Evolutionary conservation across 1,140 invertebrate genomes (phyloP).

Genomic region (Zaprionus ghesquierei): DNA sequence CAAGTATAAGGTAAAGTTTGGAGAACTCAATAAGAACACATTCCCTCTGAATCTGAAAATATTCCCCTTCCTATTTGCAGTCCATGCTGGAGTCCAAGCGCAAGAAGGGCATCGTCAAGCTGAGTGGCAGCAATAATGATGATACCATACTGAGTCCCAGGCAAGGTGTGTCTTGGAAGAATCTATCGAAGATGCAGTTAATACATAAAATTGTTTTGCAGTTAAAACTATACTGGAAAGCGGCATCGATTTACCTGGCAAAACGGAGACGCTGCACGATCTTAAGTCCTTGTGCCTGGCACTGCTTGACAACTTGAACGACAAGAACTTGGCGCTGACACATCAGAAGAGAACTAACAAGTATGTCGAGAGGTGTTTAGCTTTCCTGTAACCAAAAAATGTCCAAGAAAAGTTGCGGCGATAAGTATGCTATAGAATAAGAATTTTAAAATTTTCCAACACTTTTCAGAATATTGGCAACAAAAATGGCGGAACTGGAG

Average conservation of each 20-base stretch:
- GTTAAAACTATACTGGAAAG: slow-evolving; percentile 87
- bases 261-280: slow-evolving; percentile 88
- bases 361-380: slow-evolving; percentile 78
- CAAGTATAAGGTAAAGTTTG: slow-evolving; percentile 87
- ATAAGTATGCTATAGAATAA: neutral
- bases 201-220: slow-evolving; percentile 56
- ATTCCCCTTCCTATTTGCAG: slow-evolving; percentile 34
- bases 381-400: no score
- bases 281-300: slow-evolving; percentile 90
- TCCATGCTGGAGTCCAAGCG: slow-evolving; percentile 86
- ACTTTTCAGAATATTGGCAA: slow-evolving; percentile 84
- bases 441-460: neutral
- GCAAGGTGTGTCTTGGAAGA: slow-evolving; percentile 83
- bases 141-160: slow-evolving; percentile 86
- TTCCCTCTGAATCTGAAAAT: neutral
- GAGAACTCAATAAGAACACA: neutral
- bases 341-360: slow-evolving; percentile 94
- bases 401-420: no score
- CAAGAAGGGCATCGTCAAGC: slow-evolving; percentile 85
- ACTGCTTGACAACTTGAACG: slow-evolving; percentile 91
- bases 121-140: slow-evolving; percentile 81
- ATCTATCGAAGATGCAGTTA: neutral
- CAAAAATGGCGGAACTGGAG: slow-evolving; percentile 85
- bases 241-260: slow-evolving; percentile 86
- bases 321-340: slow-evolving; percentile 91